phyloP scores from a whole-genome alignment of 2,888 invertebrate species.

The Busseola fusca region DNA sequence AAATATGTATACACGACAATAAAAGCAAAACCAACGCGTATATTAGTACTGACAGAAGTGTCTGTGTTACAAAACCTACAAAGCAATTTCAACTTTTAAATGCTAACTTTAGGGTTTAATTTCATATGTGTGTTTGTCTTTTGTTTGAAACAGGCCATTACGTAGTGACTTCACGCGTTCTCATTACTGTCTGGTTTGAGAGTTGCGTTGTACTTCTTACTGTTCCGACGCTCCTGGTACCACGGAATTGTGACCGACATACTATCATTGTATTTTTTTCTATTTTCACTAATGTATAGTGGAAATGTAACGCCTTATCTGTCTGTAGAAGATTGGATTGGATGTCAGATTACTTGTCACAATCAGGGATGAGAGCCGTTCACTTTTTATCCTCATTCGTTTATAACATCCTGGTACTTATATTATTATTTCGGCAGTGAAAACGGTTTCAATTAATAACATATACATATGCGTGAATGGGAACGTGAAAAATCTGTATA shows the following conservation, averaged over 20 bases:
- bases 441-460: constrained; percentile 16
- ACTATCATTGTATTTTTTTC: constrained; percentile 63
- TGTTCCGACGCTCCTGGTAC: constrained; percentile 41
- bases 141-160: constrained; percentile 66
- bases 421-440: constrained; percentile 3
- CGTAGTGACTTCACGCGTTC: constrained; percentile 68
- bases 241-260: constrained; percentile 63
- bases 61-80: constrained; percentile 38
- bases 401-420: constrained; percentile 27
- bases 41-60: constrained; percentile 60
- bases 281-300: constrained; percentile 51
- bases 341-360: constrained; percentile 49
- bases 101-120: constrained; percentile 52
- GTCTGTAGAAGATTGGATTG: constrained; percentile 35
- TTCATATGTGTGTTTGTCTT: constrained; percentile 52
- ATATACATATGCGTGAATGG: not conserved
- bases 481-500: not conserved
- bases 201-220: constrained; percentile 65
- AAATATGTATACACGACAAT: constrained; percentile 21
- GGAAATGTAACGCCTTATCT: constrained; percentile 25
- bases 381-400: constrained; percentile 19
- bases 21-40: constrained; percentile 47
- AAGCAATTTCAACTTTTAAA: constrained; percentile 29
- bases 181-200: constrained; percentile 71
- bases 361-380: constrained; percentile 52